Evolutionary conservation across 2,888 invertebrate genomes (phyloP), one percentile per base, ranked within the genome.

Genomic region (Congeria kusceri): DNA sequence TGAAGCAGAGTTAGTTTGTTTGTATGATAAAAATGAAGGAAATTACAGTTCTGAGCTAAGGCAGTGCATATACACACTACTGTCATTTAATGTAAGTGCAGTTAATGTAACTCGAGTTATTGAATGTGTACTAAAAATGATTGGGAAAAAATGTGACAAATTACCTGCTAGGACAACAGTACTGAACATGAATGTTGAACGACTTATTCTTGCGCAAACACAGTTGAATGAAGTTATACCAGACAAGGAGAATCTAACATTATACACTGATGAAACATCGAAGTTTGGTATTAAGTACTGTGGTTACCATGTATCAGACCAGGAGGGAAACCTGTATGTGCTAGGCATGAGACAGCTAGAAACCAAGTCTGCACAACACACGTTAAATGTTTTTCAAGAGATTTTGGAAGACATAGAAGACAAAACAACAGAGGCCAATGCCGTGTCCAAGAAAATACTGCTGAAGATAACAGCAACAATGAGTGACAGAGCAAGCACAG

Each of bases 381-480:
- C 63, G 3, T 61, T 74, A 3, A 49, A 13, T 49, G 59, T 27
- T 9, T 49, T 67, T 5, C 18, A 67, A 28, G 44, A 66, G 9
- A 74, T 74, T 47, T 47, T 74, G 11, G 39, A 20, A 11, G 74
- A 74, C 27, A 74, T 74, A 39, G 61, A 74, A 7, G 56, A 66
- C 3, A 20, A 25, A 44, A 56, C 20, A 11, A 18, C 9, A 47
- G 58, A 64, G 3, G 28, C 72, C 44, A 27, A 72, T 23, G 0
- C 18, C 7, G 47, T 47, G 25, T 49, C 61, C 3, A 76, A 70
- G n/a, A 62, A 47, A 20, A 44, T 76, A 15, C 27, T 71, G 1
- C 4, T 64, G 15, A 77, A 77, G 15, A 77, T 77, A n/a, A 20
- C 63, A 44, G 67, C 77, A n/a, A 77, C 73, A 13, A 72, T 72